Evolutionary conservation across 2,888 invertebrate genomes (phyloP).

Genomic region (Thyatira batis): DNA sequence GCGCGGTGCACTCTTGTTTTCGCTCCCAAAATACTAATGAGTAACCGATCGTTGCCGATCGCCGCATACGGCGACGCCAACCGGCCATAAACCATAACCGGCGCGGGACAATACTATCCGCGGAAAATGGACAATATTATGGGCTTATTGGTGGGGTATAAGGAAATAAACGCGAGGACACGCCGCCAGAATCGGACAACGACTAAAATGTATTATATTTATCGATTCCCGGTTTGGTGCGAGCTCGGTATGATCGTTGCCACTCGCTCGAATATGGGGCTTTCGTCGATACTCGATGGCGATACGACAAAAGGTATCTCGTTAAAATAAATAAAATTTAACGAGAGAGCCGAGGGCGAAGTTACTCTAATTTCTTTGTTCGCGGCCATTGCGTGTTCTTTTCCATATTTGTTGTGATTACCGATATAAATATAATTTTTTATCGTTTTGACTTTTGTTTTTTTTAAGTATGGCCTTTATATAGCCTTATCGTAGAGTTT

Average conservation of each 20-base stretch:
- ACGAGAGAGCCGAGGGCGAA: constrained; percentile 17
- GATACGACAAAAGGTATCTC: constrained; percentile 33
- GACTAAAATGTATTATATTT: constrained; percentile 69
- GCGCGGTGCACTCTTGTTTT: constrained; percentile 41
- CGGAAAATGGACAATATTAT: constrained; percentile 45
- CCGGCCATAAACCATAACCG: constrained; percentile 54
- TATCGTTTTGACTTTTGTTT: background rate
- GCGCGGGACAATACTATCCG: constrained; percentile 47
- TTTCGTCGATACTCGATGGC: constrained; percentile 46
- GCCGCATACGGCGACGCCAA: constrained; percentile 43
- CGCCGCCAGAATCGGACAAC: constrained; percentile 49
- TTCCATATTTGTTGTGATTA: background rate
- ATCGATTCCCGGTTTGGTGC: constrained; percentile 61
- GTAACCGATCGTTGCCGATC: constrained; percentile 44
- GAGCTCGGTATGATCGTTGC: constrained; percentile 40
- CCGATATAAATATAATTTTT: background rate
- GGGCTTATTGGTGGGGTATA: constrained; percentile 51
- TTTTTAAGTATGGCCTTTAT: background rate
- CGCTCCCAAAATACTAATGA: constrained; percentile 52
- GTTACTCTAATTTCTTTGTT: constrained; percentile 5
- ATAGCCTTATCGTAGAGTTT: too few relatives aligned
- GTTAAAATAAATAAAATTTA: constrained; percentile 31
- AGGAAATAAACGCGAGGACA: constrained; percentile 70
- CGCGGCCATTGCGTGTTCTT: background rate
- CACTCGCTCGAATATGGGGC: constrained; percentile 43